Evolutionary conservation across 2,113 vertebrate species (phyloP), one percentile per base, ranked within the genome.

Genomic region (Heliornis fulica): DNA sequence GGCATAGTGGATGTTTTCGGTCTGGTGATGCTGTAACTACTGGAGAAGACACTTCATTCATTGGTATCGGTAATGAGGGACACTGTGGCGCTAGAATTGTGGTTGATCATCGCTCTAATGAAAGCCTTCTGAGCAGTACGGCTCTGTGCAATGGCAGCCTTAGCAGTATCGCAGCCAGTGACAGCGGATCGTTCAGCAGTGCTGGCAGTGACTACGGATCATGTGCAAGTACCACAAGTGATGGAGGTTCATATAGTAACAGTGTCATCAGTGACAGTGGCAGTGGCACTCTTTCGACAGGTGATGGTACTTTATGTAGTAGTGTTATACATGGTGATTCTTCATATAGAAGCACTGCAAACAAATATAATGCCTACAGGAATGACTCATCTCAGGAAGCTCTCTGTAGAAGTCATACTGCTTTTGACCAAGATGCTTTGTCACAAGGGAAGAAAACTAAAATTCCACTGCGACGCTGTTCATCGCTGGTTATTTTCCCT

Each of bases 401-500:
- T 41, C 98, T 98, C 78, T 98, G 97, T 80, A 98, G 98, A 97
- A 98, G 97, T 89, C 98, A 80, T 32, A 65, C 95, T 93, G 13
- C 98, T 75, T 98, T 98, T 94, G 98, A 99, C 83, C 98, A 98
- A 87, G 98, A 99, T 57, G 83, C 95, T 76, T 43, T 93, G 81
- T 93, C 97, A 20, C 94, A 68, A 76, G 97, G 96, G 91, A 96
- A 92, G 76, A 98, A 98, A 77, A 92, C 97, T 8, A 98, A 98
- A 96, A 96, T 98, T 74, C 99, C 99, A 3, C 97, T 99, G 38
- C 98, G 99, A 87, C 98, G 99, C 26, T 99, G 99, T 96, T 99
- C 99, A 8, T 99, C 99, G 4, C 96, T 99, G 96, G 98, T 99
- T 70, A 98, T 99, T 96, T 99, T 99, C 75, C 99, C 99, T 31